Conservation (phyloP, 2,113 vertebrate species). For the Corynorhinus townsendii region DNA sequence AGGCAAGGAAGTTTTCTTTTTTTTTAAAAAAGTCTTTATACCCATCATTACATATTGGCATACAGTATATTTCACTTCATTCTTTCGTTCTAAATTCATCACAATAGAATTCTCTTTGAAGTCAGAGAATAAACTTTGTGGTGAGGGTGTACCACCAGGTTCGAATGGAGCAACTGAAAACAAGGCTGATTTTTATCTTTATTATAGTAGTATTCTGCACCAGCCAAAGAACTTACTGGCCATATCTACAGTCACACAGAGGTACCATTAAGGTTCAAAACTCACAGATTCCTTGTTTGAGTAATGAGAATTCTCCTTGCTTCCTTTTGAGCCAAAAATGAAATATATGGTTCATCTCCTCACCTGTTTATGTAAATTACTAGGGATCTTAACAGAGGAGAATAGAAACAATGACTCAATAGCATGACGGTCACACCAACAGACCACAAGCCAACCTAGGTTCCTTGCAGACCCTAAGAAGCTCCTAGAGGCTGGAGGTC, state of each 20-base stretch:
- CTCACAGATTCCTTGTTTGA: neutral
- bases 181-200: slow-evolving; percentile 27
- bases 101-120: slow-evolving; percentile 33
- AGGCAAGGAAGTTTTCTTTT: neutral
- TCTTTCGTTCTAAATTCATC: neutral
- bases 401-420: neutral
- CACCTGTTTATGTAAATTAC: neutral
- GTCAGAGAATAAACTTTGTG: neutral
- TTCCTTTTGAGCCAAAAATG: neutral
- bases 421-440: neutral
- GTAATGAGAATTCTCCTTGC: neutral
- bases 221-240: neutral
- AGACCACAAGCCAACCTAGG: neutral
- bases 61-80: neutral
- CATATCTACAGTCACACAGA: neutral
- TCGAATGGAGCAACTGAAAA: neutral
- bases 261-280: slow-evolving; percentile 1
- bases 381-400: neutral
- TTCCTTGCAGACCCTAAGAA: neutral
- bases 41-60: neutral
- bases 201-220: neutral
- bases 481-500: neutral
- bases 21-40: slow-evolving; percentile 2
- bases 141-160: neutral
- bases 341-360: neutral